phyloP scores from a whole-genome alignment of 2,113 vertebrate genomes.

The Dipodomys spectabilis region DNA sequence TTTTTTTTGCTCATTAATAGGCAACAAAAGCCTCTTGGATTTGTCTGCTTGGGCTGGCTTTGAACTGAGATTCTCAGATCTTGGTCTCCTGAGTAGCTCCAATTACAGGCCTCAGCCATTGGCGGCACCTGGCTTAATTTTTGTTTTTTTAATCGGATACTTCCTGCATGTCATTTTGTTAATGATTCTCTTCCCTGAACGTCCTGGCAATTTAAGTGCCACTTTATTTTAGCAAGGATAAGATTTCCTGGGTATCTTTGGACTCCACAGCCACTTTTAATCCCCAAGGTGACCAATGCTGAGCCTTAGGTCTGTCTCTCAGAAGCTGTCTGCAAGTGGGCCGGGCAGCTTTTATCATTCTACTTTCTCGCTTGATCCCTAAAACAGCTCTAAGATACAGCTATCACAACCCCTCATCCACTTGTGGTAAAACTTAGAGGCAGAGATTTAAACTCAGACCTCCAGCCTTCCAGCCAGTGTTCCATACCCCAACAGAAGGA shows the following conservation, averaged over 20 bases:
- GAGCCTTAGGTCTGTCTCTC: neutral
- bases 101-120: too few relatives aligned
- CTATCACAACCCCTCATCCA: too few relatives aligned
- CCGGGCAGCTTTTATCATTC: rapidly evolving
- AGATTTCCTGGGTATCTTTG: neutral
- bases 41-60: too few relatives aligned
- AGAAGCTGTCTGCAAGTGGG: too few relatives aligned
- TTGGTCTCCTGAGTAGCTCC: too few relatives aligned
- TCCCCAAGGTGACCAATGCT: neutral
- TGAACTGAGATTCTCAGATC: too few relatives aligned
- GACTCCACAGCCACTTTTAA: neutral
- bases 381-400: rapidly evolving
- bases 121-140: neutral
- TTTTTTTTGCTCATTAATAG: too few relatives aligned
- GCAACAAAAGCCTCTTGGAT: too few relatives aligned
- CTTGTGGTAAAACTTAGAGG: neutral
- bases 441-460: neutral
- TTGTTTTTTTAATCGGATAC: neutral
- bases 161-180: neutral
- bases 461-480: neutral
- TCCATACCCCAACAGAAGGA: neutral
- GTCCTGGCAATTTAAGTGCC: neutral
- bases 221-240: neutral
- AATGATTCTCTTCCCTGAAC: neutral
- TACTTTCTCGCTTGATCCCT: neutral